Percentiles rank a stretch among this genome's conserved stretches.
Evolutionary conservation across 2,888 invertebrate genomes (phyloP).

Genomic region (Ennomos fuscantarius): DNA sequence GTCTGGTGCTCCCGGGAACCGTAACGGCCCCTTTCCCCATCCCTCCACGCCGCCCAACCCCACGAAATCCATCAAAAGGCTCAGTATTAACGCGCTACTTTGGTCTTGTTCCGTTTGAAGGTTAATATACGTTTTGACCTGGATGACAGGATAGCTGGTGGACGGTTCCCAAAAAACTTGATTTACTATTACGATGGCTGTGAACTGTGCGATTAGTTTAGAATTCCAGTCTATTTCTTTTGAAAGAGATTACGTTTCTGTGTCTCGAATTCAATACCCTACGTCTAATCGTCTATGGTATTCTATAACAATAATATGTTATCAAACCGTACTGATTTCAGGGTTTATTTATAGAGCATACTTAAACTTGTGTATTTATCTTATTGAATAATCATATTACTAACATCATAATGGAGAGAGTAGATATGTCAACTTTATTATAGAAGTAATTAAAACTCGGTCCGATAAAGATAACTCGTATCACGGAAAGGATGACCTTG

Average conservation of each 20-base stretch:
- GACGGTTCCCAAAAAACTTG: constrained; percentile 34
- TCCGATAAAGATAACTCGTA: constrained; percentile 43
- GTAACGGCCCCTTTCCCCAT: constrained; percentile 52
- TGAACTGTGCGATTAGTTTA: constrained; percentile 9
- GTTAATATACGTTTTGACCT: constrained; percentile 78
- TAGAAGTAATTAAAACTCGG: constrained; percentile 5
- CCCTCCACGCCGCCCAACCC: constrained; percentile 32
- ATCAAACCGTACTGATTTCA: too few species aligned
- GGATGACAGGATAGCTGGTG: constrained; percentile 50
- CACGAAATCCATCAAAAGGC: constrained; percentile 61
- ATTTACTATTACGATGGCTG: constrained; percentile 23
- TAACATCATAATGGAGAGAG: too few species aligned
- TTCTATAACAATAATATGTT: too few species aligned
- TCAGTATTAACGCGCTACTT: constrained; percentile 75
- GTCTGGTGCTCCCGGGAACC: constrained; percentile 75
- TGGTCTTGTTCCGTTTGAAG: constrained; percentile 84
- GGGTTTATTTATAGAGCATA: too few species aligned
- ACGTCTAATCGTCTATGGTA: too few species aligned
- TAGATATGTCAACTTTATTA: neutral
- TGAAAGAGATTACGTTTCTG: too few species aligned
- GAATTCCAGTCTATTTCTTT: constrained; percentile 12
- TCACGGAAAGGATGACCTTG: constrained; percentile 75
- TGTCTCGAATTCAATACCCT: too few species aligned
- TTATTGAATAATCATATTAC: too few species aligned
- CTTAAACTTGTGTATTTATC: too few species aligned